A percentile compares a stretch with the other conserved stretches of the same genome.
These are phyloP conservation scores for Tineola bisselliella DNA, from an alignment of 2,888 invertebrate genomes.

Conservation along the genomic window DNA sequence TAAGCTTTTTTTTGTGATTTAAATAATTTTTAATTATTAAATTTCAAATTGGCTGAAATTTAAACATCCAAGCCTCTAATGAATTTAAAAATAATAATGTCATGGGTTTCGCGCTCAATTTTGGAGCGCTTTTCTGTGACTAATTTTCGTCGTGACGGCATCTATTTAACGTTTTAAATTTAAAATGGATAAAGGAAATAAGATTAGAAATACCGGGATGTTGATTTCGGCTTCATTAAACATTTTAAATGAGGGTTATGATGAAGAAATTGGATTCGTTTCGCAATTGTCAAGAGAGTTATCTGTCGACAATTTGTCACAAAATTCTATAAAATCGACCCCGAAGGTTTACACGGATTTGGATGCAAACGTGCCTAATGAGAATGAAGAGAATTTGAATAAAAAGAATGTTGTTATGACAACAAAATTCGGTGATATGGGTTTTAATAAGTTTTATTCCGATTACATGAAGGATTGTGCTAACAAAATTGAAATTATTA, in stretches of 20 bases:
- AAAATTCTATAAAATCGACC: not conserved
- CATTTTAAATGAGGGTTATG: not conserved
- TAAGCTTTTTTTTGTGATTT: constrained; percentile 25
- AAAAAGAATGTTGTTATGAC: constrained; percentile 31
- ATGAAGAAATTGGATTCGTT: not conserved
- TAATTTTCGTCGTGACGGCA: not conserved
- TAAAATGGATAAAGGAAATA: not conserved
- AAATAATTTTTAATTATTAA: no score
- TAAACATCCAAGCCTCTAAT: not conserved
- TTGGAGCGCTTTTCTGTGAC: not conserved
- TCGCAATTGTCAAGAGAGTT: not conserved
- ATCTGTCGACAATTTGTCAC: not conserved
- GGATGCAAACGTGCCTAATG: not conserved
- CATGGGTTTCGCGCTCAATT: not conserved
- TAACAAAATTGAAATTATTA: not conserved
- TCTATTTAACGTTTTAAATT: not conserved
- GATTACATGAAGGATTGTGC: constrained; percentile 30
- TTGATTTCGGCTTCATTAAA: not conserved
- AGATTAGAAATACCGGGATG: not conserved
- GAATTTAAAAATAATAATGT: not conserved
- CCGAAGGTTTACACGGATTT: not conserved
- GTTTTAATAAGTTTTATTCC: constrained; percentile 37
- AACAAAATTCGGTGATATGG: constrained; percentile 40
- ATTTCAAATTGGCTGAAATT: not conserved
- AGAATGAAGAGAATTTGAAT: not conserved